These are phyloP conservation scores for Rhyacophila brunnea DNA, from an alignment of 1,140 invertebrate genomes.

Conservation along the genomic window DNA sequence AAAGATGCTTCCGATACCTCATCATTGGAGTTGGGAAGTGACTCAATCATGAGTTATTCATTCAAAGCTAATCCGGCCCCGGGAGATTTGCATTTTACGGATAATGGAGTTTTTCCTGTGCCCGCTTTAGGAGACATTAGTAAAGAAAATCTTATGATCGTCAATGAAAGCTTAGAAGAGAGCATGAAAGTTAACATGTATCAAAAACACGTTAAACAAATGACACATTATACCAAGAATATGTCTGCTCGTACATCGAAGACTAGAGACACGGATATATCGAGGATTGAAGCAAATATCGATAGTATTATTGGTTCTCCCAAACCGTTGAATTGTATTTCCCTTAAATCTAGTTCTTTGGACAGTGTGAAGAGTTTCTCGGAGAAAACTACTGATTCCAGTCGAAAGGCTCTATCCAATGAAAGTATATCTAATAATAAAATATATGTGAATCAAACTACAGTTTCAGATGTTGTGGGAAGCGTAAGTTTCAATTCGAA, in stretches of 20 bases:
- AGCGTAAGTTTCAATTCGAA: constrained; percentile 32
- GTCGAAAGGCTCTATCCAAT: constrained; percentile 51
- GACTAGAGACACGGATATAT: constrained; percentile 32
- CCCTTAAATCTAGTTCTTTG: constrained; percentile 56
- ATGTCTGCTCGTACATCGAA: constrained; percentile 13
- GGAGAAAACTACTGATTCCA: constrained; percentile 43
- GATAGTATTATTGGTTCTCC: constrained; percentile 55
- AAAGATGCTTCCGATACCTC: constrained; percentile 27
- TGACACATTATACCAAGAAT: constrained; percentile 29
- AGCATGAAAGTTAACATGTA: constrained; percentile 9
- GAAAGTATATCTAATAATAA: constrained; percentile 48
- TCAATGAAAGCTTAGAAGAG: constrained; percentile 7
- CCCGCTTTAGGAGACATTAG: constrained; percentile 9
- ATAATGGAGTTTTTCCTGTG: constrained; percentile 37
- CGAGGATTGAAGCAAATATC: constrained; percentile 49
- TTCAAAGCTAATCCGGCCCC: constrained; percentile 18
- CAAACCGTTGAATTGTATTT: constrained; percentile 50
- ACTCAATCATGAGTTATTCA: constrained; percentile 29
- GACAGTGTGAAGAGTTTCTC: constrained; percentile 59
- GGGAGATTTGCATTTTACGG: constrained; percentile 43
- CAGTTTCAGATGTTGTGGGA: constrained; percentile 25
- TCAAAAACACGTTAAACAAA: constrained; percentile 13
- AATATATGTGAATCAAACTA: constrained; percentile 29
- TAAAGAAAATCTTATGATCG: constrained; percentile 19
- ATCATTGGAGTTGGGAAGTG: constrained; percentile 28